Evolutionary conservation across 2,113 vertebrate species (phyloP).

Genomic region (Typhlomys cinereus): DNA sequence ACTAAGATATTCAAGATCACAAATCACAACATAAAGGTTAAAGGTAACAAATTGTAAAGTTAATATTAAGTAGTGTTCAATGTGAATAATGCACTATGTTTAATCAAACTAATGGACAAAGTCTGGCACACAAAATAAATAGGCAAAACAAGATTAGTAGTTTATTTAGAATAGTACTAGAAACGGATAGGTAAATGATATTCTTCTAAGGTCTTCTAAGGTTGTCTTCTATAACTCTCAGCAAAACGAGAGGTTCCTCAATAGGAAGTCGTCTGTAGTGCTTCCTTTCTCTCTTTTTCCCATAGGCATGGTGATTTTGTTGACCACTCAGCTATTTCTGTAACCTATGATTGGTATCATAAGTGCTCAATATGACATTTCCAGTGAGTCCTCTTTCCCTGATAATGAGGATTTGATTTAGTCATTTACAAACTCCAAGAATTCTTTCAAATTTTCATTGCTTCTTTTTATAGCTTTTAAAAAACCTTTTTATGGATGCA

Average conservation of each 20-base stretch:
- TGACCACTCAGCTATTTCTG: no score
- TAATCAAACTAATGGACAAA: background rate
- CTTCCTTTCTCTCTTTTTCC: background rate
- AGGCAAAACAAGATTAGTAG: background rate
- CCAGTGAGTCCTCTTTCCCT: background rate
- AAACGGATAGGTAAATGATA: background rate
- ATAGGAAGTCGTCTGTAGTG: background rate
- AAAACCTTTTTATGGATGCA: background rate
- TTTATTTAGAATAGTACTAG: background rate
- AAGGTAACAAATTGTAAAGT: background rate
- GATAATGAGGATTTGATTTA: background rate
- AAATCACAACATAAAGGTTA: background rate
- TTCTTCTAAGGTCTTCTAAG: background rate
- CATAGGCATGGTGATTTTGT: background rate
- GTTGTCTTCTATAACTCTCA: background rate
- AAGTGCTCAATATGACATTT: accelerated
- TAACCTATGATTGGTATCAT: accelerated
- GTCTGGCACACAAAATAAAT: background rate
- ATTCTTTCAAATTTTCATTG: background rate
- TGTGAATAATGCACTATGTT: background rate
- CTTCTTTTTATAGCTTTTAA: background rate
- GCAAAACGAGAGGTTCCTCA: no score
- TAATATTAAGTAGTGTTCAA: background rate
- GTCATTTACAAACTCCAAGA: background rate
- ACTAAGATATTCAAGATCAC: background rate